A percentile compares a stretch with the other conserved stretches of the same genome.
phyloP scores from a whole-genome alignment of 2,113 vertebrate genomes.

The Nibea albiflora region DNA sequence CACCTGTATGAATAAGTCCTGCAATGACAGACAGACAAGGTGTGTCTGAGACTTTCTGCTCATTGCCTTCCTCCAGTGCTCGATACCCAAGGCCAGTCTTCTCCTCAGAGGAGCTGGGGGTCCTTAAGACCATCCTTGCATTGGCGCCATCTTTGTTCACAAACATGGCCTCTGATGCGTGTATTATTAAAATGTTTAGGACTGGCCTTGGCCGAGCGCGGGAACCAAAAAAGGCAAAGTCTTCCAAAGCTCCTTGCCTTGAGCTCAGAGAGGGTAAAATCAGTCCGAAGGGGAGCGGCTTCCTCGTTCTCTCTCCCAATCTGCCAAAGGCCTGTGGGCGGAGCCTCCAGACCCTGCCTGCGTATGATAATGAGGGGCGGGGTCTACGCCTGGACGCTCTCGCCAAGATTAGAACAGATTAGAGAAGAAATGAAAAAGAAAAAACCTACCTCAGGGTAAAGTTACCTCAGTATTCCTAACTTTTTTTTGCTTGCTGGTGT shows the following conservation, averaged over 20 bases:
- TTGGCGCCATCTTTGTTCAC: constrained; percentile 1
- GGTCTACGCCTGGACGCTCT: constrained; percentile 73
- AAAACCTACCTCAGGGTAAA: constrained; percentile 96
- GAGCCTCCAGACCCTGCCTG: constrained; percentile 76
- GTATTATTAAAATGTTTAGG: background rate
- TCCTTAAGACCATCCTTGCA: background rate
- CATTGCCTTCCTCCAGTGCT: constrained; percentile 32
- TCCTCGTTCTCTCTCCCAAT: constrained; percentile 77
- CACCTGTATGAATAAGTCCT: constrained; percentile 36
- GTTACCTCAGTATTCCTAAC: constrained; percentile 94
- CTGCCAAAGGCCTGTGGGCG: constrained; percentile 78
- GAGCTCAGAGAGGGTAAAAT: constrained; percentile 64
- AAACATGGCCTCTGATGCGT: constrained; percentile 12
- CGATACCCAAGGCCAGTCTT: background rate
- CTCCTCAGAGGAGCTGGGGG: constrained; percentile 37
- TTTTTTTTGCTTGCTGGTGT: constrained; percentile 86
- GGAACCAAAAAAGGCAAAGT: constrained; percentile 52
- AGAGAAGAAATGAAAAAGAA: constrained; percentile 82
- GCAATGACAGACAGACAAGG: constrained; percentile 63
- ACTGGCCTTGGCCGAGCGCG: constrained; percentile 8
- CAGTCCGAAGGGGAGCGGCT: constrained; percentile 68
- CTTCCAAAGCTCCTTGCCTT: constrained; percentile 63
- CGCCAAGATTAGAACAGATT: constrained; percentile 84
- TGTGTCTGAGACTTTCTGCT: constrained; percentile 61
- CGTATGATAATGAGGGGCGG: constrained; percentile 74